Evolutionary conservation across 2,888 invertebrate species (phyloP).

Genomic region (Spodoptera exigua): DNA sequence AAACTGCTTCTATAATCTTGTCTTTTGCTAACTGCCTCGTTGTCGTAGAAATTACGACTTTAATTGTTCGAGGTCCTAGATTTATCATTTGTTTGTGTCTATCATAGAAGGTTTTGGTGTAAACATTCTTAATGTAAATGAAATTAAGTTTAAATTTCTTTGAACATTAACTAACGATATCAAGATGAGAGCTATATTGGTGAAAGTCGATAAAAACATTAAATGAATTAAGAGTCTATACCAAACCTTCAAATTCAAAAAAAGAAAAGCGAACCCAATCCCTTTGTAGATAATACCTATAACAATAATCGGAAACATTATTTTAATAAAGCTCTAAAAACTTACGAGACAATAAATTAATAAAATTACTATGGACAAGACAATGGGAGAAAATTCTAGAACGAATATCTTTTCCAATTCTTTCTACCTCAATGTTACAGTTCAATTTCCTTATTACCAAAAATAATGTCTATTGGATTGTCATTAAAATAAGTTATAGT

Average conservation of each 20-base stretch:
- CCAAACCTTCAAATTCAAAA: too few relatives aligned
- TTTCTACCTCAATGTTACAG: constrained; percentile 19
- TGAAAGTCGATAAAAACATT: too few relatives aligned
- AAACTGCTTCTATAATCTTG: constrained; percentile 2
- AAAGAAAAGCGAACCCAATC: neutral
- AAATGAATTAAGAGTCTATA: too few relatives aligned
- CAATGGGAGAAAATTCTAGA: constrained; percentile 11
- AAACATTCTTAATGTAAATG: too few relatives aligned
- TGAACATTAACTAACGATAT: too few relatives aligned
- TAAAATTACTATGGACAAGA: constrained; percentile 4
- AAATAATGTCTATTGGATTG: constrained; percentile 34
- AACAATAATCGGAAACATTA: constrained; percentile 13
- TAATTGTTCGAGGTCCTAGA: too few relatives aligned
- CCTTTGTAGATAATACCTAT: constrained; percentile 2
- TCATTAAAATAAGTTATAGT: constrained; percentile 28
- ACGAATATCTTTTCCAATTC: constrained; percentile 1
- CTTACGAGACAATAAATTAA: constrained; percentile 12
- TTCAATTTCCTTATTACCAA: constrained; percentile 43
- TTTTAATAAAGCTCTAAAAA: constrained; percentile 26
- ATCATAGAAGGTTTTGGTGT: too few relatives aligned
- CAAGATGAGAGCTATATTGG: too few relatives aligned
- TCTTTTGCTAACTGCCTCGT: too few relatives aligned
- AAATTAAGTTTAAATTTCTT: too few relatives aligned
- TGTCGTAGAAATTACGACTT: too few relatives aligned
- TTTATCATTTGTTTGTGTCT: too few relatives aligned